Conservation (phyloP, 2,113 vertebrate species). For the Microcebus lehilahytsara region DNA sequence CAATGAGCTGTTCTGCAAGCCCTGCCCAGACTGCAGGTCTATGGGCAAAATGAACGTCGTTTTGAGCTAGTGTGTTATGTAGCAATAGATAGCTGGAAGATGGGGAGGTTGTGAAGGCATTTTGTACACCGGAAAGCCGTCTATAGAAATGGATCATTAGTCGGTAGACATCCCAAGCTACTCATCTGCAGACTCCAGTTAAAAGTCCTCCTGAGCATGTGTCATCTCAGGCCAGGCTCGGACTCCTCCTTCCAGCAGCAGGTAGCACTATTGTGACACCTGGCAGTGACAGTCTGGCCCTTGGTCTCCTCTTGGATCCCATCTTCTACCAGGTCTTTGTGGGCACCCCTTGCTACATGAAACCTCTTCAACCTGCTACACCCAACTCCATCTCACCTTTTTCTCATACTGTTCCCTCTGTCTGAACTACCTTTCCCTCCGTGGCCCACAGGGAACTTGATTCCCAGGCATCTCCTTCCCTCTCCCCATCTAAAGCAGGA, state of each 20-base stretch:
- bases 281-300: not conserved
- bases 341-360: not conserved
- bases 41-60: not conserved
- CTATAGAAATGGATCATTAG: not conserved
- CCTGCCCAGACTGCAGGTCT: not conserved
- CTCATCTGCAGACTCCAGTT: not conserved
- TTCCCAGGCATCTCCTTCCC: not conserved
- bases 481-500: not conserved
- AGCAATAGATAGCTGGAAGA: not conserved
- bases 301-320: not conserved
- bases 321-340: not conserved
- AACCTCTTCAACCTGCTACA: not conserved
- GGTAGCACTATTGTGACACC: not conserved
- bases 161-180: not conserved
- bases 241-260: not conserved
- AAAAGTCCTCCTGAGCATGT: not conserved
- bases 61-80: not conserved
- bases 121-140: not conserved
- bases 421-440: not conserved
- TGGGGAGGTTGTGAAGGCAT: not conserved
- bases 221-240: not conserved
- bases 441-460: not conserved
- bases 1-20: not conserved
- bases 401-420: not conserved
- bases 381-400: not conserved